Percentiles rank a stretch among this genome's conserved stretches.
Evolutionary conservation across 2,797 vertebrate species (phyloP).

Genomic region (Neosilurus mollespiculum): DNA sequence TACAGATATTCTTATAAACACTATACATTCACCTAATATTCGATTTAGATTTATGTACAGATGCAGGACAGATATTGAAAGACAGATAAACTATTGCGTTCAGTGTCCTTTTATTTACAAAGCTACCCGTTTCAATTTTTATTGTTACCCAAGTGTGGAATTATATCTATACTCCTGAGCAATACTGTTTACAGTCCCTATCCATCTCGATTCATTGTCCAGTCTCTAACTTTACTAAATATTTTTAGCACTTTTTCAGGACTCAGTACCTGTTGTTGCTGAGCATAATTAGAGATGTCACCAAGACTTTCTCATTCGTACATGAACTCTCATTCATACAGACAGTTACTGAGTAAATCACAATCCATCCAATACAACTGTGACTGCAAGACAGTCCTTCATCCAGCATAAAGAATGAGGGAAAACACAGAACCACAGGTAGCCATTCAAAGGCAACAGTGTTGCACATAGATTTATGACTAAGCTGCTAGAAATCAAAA

Average conservation of each 20-base stretch:
- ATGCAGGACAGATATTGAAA: not conserved
- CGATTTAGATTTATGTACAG: slow-evolving; percentile 2
- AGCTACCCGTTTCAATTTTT: slow-evolving; percentile 7
- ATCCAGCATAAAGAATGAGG: not conserved
- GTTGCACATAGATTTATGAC: not conserved
- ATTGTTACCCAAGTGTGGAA: not conserved
- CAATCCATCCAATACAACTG: not conserved
- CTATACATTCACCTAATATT: not conserved
- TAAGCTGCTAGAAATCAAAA: not conserved
- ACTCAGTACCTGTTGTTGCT: not conserved
- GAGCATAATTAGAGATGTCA: not conserved
- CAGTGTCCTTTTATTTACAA: not conserved
- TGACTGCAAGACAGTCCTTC: not conserved
- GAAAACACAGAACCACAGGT: not conserved
- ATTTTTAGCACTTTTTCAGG: not conserved
- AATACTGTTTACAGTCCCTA: slow-evolving; percentile 2
- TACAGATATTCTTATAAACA: slow-evolving; percentile 8
- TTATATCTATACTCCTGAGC: slow-evolving; percentile 9
- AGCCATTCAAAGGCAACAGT: not conserved
- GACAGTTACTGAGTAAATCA: not conserved
- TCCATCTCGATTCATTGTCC: too few relatives aligned
- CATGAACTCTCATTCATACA: too few relatives aligned
- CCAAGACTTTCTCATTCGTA: not conserved
- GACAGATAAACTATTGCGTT: not conserved
- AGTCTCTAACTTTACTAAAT: not conserved